Conservation (phyloP, 2,113 vertebrate species). For the Python bivittatus region DNA sequence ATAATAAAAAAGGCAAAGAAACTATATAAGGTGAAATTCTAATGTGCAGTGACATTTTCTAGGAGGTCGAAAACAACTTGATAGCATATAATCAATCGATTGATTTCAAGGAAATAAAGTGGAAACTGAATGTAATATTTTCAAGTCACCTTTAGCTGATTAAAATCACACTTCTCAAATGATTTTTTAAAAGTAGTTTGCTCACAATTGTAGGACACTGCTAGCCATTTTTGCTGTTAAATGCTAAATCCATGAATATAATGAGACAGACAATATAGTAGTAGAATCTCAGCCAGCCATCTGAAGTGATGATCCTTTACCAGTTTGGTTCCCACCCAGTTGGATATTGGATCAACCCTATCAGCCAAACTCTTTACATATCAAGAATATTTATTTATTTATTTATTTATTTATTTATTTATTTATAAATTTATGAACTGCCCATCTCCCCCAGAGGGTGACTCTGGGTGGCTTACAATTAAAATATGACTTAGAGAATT, state of each 20-base stretch:
- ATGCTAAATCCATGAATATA: background rate
- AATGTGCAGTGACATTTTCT: background rate
- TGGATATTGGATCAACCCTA: background rate
- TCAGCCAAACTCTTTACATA: background rate
- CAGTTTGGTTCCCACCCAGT: conserved; percentile 1
- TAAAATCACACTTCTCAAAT: background rate
- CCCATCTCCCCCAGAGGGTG: no score
- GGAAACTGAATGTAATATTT: background rate
- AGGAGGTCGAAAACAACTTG: background rate
- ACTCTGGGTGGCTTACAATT: no score
- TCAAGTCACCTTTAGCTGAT: background rate
- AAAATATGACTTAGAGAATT: background rate
- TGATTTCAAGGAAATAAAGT: background rate
- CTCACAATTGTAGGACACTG: conserved; percentile 5
- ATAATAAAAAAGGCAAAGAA: background rate
- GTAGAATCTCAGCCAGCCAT: conserved; percentile 1
- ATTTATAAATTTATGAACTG: no score
- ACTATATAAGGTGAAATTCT: background rate
- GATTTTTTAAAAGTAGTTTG: background rate
- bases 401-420: background rate
- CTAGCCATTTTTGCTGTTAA: background rate
- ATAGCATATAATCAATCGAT: background rate
- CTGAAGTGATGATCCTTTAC: background rate
- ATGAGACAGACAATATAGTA: background rate
- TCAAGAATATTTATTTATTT: background rate